Percentiles rank a stretch among this genome's conserved stretches.
phyloP scores from a whole-genome alignment of 64 coral and sea anemone genomes.

The Porites australiensis region DNA sequence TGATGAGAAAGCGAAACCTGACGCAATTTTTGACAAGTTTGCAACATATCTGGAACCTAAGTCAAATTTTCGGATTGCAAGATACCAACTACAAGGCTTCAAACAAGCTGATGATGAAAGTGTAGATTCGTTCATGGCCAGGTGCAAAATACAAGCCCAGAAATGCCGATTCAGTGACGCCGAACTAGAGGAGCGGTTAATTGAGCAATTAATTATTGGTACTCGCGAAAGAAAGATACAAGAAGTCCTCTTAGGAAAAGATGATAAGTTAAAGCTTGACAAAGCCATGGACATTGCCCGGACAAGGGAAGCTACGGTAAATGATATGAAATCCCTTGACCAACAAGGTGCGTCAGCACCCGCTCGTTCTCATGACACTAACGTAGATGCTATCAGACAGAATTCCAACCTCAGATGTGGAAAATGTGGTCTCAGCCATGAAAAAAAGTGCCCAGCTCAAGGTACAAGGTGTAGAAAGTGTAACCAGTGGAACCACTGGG shows the following conservation, averaged over 20 bases:
- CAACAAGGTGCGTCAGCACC: background rate
- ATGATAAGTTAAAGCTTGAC: conserved; percentile 27
- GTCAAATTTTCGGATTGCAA: conserved; percentile 28
- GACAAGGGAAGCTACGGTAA: conserved; percentile 62
- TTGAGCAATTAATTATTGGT: conserved; percentile 70
- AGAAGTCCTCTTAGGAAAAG: conserved; percentile 57
- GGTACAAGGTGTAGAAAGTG: too few relatives aligned
- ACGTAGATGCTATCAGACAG: background rate
- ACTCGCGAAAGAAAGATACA: conserved; percentile 60
- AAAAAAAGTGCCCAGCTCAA: too few relatives aligned
- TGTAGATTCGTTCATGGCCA: conserved; percentile 62
- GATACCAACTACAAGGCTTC: conserved; percentile 60
- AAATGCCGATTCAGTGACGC: conserved; percentile 65
- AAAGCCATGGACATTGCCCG: conserved; percentile 59
- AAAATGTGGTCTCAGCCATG: too few relatives aligned
- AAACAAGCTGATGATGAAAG: conserved; percentile 44
- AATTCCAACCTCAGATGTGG: too few relatives aligned
- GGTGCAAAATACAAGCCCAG: conserved; percentile 52
- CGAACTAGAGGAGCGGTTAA: conserved; percentile 58
- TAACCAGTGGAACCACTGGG: too few relatives aligned
- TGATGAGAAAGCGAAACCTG: conserved; percentile 71
- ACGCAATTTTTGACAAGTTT: conserved; percentile 32
- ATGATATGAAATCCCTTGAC: background rate
- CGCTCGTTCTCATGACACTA: background rate
- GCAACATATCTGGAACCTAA: conserved; percentile 53